These are phyloP conservation scores for Raphicerus campestris DNA, from an alignment of 2,113 vertebrate species.

Conservation along the genomic window DNA sequence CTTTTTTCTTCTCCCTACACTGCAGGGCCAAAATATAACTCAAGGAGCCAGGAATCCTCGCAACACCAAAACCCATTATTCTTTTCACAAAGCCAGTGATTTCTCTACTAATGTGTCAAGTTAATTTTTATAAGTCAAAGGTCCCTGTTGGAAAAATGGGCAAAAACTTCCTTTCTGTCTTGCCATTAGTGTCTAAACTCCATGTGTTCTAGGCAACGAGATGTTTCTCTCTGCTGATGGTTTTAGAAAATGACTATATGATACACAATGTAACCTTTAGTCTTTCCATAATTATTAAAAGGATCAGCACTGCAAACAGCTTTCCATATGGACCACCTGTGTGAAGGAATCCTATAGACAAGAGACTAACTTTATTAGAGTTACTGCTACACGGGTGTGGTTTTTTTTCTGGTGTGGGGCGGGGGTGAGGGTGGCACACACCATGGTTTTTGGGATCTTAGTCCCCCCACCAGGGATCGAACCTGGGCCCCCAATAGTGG, in stretches of 20 bases:
- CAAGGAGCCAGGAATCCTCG: background rate
- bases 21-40: background rate
- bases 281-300: background rate
- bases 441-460: background rate
- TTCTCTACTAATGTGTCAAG: background rate
- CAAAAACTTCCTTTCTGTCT: background rate
- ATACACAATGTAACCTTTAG: background rate
- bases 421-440: accelerated
- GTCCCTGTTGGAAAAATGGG: background rate
- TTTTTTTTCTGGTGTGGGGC: background rate
- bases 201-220: background rate
- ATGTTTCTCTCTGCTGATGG: background rate
- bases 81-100: background rate
- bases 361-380: background rate
- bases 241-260: background rate
- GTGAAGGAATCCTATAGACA: background rate
- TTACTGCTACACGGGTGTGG: background rate
- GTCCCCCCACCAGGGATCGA: background rate
- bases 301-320: background rate
- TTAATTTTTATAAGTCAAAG: background rate
- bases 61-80: background rate
- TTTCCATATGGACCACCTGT: background rate
- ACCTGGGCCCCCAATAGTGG: background rate
- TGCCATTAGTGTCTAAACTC: background rate
- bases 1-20: background rate